These are phyloP conservation scores for Pseudolaguvia tuberculata DNA, from an alignment of 2,113 vertebrate species.

Conservation along the genomic window DNA sequence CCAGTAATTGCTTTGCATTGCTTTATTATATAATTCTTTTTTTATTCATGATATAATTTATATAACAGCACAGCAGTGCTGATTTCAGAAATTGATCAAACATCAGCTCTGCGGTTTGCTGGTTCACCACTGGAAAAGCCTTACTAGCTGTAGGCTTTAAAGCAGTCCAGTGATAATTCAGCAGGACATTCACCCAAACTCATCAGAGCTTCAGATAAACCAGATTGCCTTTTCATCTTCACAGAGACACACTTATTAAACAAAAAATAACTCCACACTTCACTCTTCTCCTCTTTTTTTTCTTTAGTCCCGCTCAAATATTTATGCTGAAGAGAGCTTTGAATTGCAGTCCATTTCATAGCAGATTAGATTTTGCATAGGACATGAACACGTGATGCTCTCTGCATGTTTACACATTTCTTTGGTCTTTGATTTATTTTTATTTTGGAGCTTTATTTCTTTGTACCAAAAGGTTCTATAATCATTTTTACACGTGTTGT, in stretches of 20 bases:
- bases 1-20: too few species aligned
- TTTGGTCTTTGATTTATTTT: conserved; percentile 24
- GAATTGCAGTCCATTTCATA: conserved; percentile 49
- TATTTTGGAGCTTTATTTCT: not conserved
- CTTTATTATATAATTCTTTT: too few species aligned
- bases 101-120: not conserved
- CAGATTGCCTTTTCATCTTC: not conserved
- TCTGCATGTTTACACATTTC: conserved; percentile 46
- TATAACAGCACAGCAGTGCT: not conserved
- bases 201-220: not conserved
- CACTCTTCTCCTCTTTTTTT: not conserved
- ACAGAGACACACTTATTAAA: conserved; percentile 15
- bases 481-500: not conserved
- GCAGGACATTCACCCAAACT: not conserved
- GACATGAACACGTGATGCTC: conserved; percentile 27
- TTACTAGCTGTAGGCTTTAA: not conserved
- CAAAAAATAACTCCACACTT: conserved; percentile 26
- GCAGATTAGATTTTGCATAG: conserved; percentile 41
- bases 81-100: not conserved
- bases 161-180: not conserved
- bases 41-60: too few species aligned
- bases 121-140: too few species aligned
- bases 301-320: conserved; percentile 42
- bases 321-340: conserved; percentile 35
- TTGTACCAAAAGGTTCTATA: not conserved